phyloP scores from a whole-genome alignment of 1,140 invertebrate species.

The Diachasmimorpha longicaudata region DNA sequence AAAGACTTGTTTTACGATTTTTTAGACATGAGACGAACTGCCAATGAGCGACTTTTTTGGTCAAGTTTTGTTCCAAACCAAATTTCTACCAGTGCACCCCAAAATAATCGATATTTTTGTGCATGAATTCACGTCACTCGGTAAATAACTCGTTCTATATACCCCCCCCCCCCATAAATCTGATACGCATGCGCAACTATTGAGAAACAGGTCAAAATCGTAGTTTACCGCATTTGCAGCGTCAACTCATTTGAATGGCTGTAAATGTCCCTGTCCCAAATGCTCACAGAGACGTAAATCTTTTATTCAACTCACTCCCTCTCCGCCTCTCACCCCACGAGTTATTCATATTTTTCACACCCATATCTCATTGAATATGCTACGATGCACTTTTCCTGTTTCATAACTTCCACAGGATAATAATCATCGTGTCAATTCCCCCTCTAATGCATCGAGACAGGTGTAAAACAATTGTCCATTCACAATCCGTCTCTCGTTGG shows the following conservation, averaged over 20 bases:
- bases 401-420: background rate
- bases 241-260: constrained; percentile 2
- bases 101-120: background rate
- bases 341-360: background rate
- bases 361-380: background rate
- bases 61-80: no score
- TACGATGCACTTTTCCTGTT: constrained; percentile 3
- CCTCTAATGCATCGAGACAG: background rate
- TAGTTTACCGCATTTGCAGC: constrained; percentile 8
- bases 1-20: background rate
- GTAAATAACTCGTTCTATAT: background rate
- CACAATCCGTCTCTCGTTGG: background rate
- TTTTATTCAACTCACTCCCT: background rate
- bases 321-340: no score
- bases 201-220: constrained; percentile 15
- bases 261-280: constrained; percentile 6
- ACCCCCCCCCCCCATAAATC: background rate
- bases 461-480: constrained; percentile 10
- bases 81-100: no score
- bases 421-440: background rate
- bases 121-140: background rate
- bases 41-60: no score
- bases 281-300: background rate
- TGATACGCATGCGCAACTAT: background rate
- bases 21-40: no score